phyloP scores from a whole-genome alignment of 1,140 invertebrate genomes.

The Drosophila arizonae region DNA sequence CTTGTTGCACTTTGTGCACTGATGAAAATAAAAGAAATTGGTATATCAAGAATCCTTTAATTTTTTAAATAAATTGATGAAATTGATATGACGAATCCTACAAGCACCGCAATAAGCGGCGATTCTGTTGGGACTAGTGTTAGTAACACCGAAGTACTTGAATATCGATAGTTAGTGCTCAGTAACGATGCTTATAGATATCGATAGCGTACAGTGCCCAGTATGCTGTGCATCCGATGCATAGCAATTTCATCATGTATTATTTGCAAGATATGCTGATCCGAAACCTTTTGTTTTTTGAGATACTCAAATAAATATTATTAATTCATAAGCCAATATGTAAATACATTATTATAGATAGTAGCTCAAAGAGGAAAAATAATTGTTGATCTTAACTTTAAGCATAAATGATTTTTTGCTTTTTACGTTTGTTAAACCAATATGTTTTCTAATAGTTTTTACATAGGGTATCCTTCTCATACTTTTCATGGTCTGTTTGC shows the following conservation, averaged over 20 bases:
- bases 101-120: constrained; percentile 50
- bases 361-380: too few species aligned
- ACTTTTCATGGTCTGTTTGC: neutral
- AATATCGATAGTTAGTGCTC: constrained; percentile 3
- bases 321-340: too few species aligned
- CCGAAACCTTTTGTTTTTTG: too few species aligned
- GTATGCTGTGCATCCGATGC: too few species aligned
- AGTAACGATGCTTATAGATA: neutral
- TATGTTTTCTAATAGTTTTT: neutral
- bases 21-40: neutral
- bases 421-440: neutral
- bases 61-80: constrained; percentile 14
- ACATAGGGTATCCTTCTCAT: neutral
- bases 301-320: too few species aligned
- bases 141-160: neutral
- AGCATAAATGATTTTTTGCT: neutral
- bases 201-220: neutral
- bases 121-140: constrained; percentile 35
- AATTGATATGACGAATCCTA: constrained; percentile 41
- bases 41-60: neutral
- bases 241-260: too few species aligned
- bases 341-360: too few species aligned
- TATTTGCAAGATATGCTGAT: too few species aligned
- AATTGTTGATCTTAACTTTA: neutral
- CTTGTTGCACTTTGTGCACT: constrained; percentile 39